Percentiles rank a stretch among this genome's conserved stretches.
Conservation (phyloP, 2,113 vertebrate species). For the Terrapene triunguis region DNA sequence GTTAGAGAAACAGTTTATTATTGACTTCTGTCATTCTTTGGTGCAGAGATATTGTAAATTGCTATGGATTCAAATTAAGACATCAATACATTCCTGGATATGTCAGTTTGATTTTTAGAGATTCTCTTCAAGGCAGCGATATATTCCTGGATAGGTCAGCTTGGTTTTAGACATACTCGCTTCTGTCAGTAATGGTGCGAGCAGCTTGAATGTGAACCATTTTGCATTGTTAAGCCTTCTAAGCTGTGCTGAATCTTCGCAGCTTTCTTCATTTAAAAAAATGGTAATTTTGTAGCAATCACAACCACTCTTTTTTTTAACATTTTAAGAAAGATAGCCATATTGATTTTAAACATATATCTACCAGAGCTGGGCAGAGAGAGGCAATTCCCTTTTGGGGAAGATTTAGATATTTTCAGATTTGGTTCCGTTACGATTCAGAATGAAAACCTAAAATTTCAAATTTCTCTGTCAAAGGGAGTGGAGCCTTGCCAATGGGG, state of each 20-base stretch:
- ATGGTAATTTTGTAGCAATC: not conserved
- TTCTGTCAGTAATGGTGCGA: not conserved
- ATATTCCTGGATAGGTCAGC: not conserved
- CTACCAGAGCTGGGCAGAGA: not conserved
- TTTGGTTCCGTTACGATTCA: not conserved
- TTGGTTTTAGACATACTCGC: not conserved
- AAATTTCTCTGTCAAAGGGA: not conserved
- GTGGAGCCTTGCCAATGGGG: not conserved
- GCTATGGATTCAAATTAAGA: not conserved
- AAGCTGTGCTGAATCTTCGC: not conserved
- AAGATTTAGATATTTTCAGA: not conserved
- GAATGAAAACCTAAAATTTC: not conserved
- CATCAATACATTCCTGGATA: not conserved
- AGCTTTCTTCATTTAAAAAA: not conserved
- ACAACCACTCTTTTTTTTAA: rapidly evolving
- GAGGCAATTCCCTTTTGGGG: not conserved
- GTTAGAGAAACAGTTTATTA: not conserved
- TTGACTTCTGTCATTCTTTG: not conserved
- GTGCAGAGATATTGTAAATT: not conserved
- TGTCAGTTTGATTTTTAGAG: not conserved
- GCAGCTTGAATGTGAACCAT: not conserved
- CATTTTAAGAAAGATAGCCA: not conserved
- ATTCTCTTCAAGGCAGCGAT: no score
- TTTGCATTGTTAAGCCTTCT: not conserved
- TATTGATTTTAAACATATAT: not conserved